Evolutionary conservation across 2,888 invertebrate species (phyloP), one percentile per base, ranked within the genome.

Genomic region (Liopterus haemorrhoidalis): DNA sequence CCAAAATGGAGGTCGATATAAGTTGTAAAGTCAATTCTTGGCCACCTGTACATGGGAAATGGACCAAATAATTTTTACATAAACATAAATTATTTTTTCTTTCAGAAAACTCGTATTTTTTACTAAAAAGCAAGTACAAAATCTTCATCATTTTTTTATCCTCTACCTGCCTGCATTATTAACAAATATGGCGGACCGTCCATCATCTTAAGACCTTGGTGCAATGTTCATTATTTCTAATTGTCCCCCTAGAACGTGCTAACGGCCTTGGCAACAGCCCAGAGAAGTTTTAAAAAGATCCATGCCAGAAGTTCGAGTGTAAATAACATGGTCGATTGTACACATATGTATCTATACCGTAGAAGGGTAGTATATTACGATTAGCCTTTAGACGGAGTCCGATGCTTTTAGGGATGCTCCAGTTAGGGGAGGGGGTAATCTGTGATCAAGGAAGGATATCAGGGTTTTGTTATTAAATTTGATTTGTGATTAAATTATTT

Each of bases 161-260:
- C 39, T 31, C 32, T n/a, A n/a, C n/a, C n/a, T n/a, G 31, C 12
- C 25, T 45, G 19, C 45, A 45, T 45, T 45, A 45, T 45, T 45
- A 45, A 45, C 45, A 45, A 45, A 45, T 45, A 45, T 45, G 55
- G 52, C 50, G 50, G 42, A 55, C 52, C 52, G 54, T 64, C 61
- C 57, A 64, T 64, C 64, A 63, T 64, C 59, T 55, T 62, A 61
- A 62, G 57, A 58, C 60, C 53, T 32, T 50, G 51, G 53, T 59
- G 62, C 62, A 62, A 64, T 65, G 64, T 63, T 64, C 65, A 66
- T 66, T 65, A 66, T 61, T 66, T 64, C 64, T 66, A 65, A 66
- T 66, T 66, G 64, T 62, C 58, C 58, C 60, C 54, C 57, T 57
- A 57, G 56, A 59, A 64, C 65, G 65, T 63, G 65, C 60, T 58